Conservation (phyloP, 1,140 invertebrate genomes). For the Pogonognathellus flavescens region DNA sequence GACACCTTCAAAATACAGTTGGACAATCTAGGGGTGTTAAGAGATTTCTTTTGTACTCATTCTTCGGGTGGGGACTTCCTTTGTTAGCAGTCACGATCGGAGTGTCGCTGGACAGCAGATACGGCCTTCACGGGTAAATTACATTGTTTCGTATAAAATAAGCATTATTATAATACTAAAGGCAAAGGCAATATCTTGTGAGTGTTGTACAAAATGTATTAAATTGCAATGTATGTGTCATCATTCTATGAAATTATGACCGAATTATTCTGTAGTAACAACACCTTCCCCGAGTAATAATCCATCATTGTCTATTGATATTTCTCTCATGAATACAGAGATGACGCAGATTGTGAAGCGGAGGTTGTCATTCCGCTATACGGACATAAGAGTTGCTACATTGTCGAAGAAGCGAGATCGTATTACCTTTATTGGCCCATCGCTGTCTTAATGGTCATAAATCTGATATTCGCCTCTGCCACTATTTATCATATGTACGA, state of each 20-base stretch:
- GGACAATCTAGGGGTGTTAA: slow-evolving; percentile 53
- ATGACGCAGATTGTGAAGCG: slow-evolving; percentile 16
- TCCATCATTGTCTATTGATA: not conserved
- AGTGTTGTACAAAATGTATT: not conserved
- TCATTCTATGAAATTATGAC: not conserved
- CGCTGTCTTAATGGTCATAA: slow-evolving; percentile 31
- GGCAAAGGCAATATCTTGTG: too few relatives aligned
- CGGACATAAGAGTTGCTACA: slow-evolving; percentile 60
- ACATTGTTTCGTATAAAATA: not conserved
- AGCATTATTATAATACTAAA: too few relatives aligned
- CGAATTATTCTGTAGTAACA: too few relatives aligned
- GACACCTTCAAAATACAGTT: slow-evolving; percentile 40
- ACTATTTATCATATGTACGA: slow-evolving; percentile 48
- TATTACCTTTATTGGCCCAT: slow-evolving; percentile 57
- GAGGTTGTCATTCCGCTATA: slow-evolving; percentile 57
- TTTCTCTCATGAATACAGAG: not conserved
- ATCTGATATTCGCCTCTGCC: slow-evolving; percentile 31
- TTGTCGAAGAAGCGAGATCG: slow-evolving; percentile 50
- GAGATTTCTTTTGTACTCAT: slow-evolving; percentile 60
- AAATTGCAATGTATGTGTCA: not conserved
- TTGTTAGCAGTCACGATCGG: slow-evolving; percentile 59
- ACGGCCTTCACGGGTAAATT: slow-evolving; percentile 3
- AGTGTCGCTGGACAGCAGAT: slow-evolving; percentile 57
- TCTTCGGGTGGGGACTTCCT: slow-evolving; percentile 63
- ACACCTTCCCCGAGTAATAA: not conserved